phyloP scores from a whole-genome alignment of 2,797 vertebrate species.

The Malacoctenus gilli region DNA sequence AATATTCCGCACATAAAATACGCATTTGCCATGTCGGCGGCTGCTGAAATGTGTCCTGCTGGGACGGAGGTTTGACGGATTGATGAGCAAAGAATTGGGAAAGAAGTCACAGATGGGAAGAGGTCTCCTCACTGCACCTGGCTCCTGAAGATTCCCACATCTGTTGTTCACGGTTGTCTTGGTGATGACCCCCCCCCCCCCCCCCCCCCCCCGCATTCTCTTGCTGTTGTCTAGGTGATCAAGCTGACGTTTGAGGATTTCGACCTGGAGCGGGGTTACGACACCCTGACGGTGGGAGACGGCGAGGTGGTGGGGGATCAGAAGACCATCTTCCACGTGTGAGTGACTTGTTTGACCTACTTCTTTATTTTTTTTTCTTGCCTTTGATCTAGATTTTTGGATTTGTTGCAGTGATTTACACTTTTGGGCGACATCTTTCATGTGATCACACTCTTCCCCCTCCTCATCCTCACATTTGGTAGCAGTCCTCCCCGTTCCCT shows the following conservation, averaged over 20 bases:
- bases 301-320: constrained; percentile 94
- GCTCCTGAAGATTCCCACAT: constrained; percentile 40
- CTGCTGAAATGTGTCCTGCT: constrained; percentile 11
- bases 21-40: background rate
- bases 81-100: constrained; percentile 15
- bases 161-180: constrained; percentile 39
- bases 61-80: constrained; percentile 34
- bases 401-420: constrained; percentile 30
- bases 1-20: background rate
- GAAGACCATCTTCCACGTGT: constrained; percentile 97
- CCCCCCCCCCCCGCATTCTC: too few relatives aligned
- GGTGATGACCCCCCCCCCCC: constrained; percentile 43
- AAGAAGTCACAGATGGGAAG: constrained; percentile 53
- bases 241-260: constrained; percentile 98
- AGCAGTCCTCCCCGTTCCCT: constrained; percentile 33
- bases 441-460: constrained; percentile 36
- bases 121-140: constrained; percentile 43
- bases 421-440: constrained; percentile 35
- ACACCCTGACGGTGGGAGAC: constrained; percentile 95
- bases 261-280: constrained; percentile 96
- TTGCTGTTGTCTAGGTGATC: constrained; percentile 87
- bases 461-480: constrained; percentile 24
- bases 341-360: constrained; percentile 80
- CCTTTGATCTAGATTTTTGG: constrained; percentile 37
- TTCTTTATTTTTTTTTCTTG: constrained; percentile 15